phyloP scores from a whole-genome alignment of 53 echinoderm and acorn worm genomes.

The Paracentrotus lividus region DNA sequence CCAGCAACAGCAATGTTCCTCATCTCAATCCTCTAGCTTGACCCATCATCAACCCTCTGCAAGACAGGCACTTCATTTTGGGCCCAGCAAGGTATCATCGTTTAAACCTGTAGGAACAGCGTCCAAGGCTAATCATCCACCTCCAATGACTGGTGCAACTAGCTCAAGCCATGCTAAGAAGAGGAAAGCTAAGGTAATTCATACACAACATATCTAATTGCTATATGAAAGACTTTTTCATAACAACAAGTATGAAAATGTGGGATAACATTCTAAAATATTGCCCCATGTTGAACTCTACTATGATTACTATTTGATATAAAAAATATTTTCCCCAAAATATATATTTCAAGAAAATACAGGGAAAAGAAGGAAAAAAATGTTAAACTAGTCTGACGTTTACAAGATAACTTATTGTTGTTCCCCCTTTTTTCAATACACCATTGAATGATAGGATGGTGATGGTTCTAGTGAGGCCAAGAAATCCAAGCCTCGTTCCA shows the following conservation, averaged over 20 bases:
- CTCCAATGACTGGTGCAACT: background rate
- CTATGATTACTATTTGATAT: background rate
- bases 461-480: constrained; percentile 62
- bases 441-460: constrained; percentile 64
- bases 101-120: constrained; percentile 11
- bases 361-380: no score
- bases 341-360: background rate
- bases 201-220: background rate
- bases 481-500: constrained; percentile 75
- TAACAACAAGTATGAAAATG: background rate
- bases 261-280: background rate
- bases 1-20: background rate
- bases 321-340: background rate
- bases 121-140: background rate
- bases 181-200: constrained; percentile 58
- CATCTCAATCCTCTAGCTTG: background rate
- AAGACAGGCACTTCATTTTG: constrained; percentile 3
- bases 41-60: constrained; percentile 22
- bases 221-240: no score
- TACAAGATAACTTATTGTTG: no score
- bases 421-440: background rate
- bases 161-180: constrained; percentile 49
- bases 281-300: background rate
- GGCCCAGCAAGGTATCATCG: constrained; percentile 23
- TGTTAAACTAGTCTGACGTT: background rate